Evolutionary conservation across 2,113 vertebrate genomes (phyloP).

Genomic region (Odocoileus virginianus): DNA sequence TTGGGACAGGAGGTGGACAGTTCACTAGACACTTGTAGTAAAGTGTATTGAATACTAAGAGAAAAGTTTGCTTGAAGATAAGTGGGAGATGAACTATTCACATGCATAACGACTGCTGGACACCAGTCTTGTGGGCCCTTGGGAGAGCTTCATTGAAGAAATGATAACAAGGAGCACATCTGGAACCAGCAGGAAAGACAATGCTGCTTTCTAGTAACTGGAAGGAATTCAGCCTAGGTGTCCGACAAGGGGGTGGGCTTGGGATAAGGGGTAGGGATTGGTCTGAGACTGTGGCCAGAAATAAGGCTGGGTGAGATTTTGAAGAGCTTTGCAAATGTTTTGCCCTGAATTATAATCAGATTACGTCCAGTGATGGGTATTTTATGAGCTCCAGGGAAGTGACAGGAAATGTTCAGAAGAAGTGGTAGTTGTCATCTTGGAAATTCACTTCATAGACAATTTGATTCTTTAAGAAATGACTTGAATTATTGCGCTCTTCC

Average conservation of each 20-base stretch:
- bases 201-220: neutral
- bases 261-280: neutral
- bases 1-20: neutral
- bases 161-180: neutral
- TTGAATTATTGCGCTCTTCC: neutral
- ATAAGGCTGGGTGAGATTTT: neutral
- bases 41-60: neutral
- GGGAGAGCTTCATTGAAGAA: neutral
- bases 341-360: neutral
- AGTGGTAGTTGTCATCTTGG: neutral
- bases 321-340: neutral
- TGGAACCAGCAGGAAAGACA: neutral
- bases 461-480: neutral
- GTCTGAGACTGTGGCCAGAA: neutral
- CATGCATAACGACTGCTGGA: fast-evolving
- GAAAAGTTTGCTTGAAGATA: neutral
- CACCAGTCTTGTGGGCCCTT: fast-evolving
- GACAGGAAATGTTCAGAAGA: neutral
- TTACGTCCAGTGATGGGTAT: neutral
- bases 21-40: neutral
- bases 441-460: neutral
- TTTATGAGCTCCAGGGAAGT: neutral
- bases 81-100: neutral
- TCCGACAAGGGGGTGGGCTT: neutral
- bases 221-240: neutral